Conservation (phyloP, 2,113 vertebrate species). For the Willisornis vidua region DNA sequence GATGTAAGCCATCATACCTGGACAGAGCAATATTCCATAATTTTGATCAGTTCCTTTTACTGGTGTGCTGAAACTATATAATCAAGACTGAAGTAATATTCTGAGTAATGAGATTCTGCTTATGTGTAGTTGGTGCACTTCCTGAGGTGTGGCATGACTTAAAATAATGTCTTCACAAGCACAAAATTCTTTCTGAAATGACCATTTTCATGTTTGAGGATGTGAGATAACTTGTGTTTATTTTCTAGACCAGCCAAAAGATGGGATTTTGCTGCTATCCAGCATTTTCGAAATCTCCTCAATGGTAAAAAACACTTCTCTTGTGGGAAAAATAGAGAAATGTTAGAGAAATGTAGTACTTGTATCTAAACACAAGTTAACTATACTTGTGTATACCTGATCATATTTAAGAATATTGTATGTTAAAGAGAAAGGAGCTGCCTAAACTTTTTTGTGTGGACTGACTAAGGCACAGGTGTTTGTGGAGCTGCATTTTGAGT, state of each 20-base stretch:
- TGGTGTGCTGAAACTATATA: not conserved
- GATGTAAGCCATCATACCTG: not conserved
- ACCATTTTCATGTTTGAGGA: not conserved
- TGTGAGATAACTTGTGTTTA: not conserved
- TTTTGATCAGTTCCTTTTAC: not conserved
- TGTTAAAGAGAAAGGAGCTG: not conserved
- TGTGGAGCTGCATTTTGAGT: not conserved
- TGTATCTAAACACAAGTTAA: not conserved
- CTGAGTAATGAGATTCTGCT: not conserved
- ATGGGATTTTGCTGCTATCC: conserved; percentile 88
- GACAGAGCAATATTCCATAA: not conserved
- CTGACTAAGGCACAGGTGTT: not conserved
- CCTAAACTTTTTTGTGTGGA: not conserved
- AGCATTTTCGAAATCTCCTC: conserved; percentile 83
- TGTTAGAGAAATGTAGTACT: not conserved
- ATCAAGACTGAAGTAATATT: not conserved
- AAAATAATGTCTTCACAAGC: not conserved
- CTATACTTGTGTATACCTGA: not conserved
- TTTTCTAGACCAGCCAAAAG: conserved; percentile 76
- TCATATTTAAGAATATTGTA: not conserved
- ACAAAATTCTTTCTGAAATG: not conserved
- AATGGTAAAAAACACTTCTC: conserved; percentile 72
- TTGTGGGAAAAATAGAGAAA: not conserved
- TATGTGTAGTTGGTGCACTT: not conserved
- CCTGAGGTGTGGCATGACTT: not conserved